Percentiles rank a stretch among this genome's conserved stretches.
Evolutionary conservation across 2,113 vertebrate genomes (phyloP).

Genomic region (Gulo gulo): DNA sequence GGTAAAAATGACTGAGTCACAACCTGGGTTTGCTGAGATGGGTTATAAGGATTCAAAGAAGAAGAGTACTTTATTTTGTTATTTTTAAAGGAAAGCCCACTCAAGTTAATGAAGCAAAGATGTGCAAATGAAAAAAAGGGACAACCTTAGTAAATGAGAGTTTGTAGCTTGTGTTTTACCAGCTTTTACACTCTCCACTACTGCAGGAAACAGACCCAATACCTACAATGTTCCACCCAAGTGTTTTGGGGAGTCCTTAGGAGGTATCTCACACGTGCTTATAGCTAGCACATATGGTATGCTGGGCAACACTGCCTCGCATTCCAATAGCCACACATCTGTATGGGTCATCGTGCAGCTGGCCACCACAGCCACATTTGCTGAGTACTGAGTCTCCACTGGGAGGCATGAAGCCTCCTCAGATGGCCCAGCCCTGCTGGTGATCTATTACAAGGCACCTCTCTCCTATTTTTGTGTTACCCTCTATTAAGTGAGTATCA

Average conservation of each 20-base stretch:
- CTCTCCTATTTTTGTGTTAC: neutral
- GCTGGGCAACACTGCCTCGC: neutral
- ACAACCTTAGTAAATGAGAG: neutral
- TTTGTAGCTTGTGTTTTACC: neutral
- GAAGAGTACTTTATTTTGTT: neutral
- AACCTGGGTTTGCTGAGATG: neutral
- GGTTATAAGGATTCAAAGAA: neutral
- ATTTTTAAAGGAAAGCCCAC: neutral
- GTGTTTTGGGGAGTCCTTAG: neutral
- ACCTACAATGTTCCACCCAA: neutral
- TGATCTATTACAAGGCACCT: neutral
- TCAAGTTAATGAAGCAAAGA: neutral
- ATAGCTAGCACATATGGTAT: neutral
- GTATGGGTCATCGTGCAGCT: neutral
- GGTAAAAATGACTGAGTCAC: neutral
- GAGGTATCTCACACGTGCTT: neutral
- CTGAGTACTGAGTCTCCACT: neutral
- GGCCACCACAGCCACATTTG: neutral
- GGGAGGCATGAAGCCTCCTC: neutral
- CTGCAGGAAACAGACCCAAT: neutral
- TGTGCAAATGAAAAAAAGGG: neutral
- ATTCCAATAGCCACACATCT: neutral
- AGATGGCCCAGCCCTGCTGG: neutral
- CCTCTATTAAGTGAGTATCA: neutral
- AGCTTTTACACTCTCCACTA: neutral